Evolutionary conservation across 2,113 vertebrate genomes (phyloP), one percentile per base, ranked within the genome.

Genomic region (Grammomys surdaster): DNA sequence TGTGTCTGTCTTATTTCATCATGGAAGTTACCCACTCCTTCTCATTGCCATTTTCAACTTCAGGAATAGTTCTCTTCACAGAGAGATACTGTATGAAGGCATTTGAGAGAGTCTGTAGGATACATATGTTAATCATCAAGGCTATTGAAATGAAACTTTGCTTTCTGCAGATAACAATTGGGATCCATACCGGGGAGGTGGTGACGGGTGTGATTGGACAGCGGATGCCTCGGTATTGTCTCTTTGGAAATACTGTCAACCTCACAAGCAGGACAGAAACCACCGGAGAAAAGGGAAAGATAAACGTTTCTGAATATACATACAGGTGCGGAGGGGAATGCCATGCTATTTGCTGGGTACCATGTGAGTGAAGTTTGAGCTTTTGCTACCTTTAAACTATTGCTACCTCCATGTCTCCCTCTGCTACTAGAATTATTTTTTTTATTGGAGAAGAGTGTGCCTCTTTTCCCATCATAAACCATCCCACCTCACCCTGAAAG

Each of bases 161-260:
- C 19, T 92, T 93, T 89, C 14, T 95, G 8, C 93, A 99, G 99
- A 99, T 99, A 96, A 99, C 99, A 2, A 99, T 99, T 94, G 99
- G 99, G 69, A 99, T 99, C 96, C 99, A 99, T 94, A 99, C 99
- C 10, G 99, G 99, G 93, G 99, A 99, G 96, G 99, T 99, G 54
- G 99, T 99, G 96, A 99, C 99, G 0, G 99, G 99, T 63, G 99
- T 99, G 96, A 99, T 99, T 87, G 99, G 99, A 43, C 99, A 99
- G 97, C 99, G 99, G 97, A 99, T 99, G 99, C 99, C 99, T 58
- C 99, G 99, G 63, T 99, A 99, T 90, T 99, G 99, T 97, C 99
- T 99, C 80, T 99, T 99, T 97, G 99, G 99, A 97, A 99, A 99
- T 95, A 99, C 99, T 0, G 99, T 99, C 97, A 99, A 99, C 98